Percentiles rank a stretch among this genome's conserved stretches.
These are phyloP conservation scores for Amphipyra berbera DNA, from an alignment of 2,888 invertebrate species.

Conservation along the genomic window DNA sequence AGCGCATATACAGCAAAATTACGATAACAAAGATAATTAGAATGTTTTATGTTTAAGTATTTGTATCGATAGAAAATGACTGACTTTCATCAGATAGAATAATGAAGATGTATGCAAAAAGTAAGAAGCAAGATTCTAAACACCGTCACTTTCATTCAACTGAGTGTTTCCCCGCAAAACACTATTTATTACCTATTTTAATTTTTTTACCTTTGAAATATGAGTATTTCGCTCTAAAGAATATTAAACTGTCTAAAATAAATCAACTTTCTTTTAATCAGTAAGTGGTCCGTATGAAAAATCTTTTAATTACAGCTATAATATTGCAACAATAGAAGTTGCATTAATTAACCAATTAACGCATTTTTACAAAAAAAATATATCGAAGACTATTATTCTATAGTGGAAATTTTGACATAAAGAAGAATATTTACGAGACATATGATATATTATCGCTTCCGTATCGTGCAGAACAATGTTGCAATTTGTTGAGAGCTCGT, in stretches of 20 bases:
- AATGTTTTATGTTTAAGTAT: too few relatives aligned
- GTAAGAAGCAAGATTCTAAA: too few relatives aligned
- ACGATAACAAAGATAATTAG: too few relatives aligned
- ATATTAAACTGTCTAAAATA: constrained; percentile 17
- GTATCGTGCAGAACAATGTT: constrained; percentile 20
- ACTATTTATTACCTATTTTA: not conserved
- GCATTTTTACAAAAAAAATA: constrained; percentile 12
- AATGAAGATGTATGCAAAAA: too few relatives aligned
- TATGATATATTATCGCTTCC: constrained; percentile 44
- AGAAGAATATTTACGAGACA: constrained; percentile 35
- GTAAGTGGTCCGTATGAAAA: constrained; percentile 18
- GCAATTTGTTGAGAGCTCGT: constrained; percentile 17
- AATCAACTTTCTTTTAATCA: constrained; percentile 31
- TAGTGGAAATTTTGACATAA: constrained; percentile 28
- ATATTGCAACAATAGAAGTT: constrained; percentile 19
- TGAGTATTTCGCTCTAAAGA: not conserved
- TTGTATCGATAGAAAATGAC: too few relatives aligned
- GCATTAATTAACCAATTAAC: constrained; percentile 19
- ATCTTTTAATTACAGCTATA: constrained; percentile 25
- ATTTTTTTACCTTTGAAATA: not conserved
- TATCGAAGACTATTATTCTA: not conserved
- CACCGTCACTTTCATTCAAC: constrained; percentile 12
- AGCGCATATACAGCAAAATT: too few relatives aligned
- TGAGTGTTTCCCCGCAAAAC: not conserved
- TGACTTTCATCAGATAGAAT: too few relatives aligned